Base-by-base conservation (phyloP, 2,113 vertebrate genomes). In the Stegostoma tigrinum region DNA sequence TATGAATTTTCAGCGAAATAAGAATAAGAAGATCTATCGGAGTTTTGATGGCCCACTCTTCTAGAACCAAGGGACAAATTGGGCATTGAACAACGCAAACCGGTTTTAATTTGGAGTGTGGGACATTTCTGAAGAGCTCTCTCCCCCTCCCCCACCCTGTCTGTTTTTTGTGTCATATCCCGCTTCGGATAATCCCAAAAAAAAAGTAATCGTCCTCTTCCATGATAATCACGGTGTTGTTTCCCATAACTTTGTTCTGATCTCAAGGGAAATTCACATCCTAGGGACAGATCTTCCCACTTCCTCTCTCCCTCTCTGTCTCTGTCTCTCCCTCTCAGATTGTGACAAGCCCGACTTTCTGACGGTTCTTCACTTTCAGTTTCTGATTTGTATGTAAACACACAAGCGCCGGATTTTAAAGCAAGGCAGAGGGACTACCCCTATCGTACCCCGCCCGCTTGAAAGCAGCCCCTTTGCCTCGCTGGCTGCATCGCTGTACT, bases 241-340 rank as follows among this genome's bases (percentile, higher is more conserved):
- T 95, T 95, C 93, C 42, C 94, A 95, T 95, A 70, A 95, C 42
- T 7, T 95, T 48, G 42, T 24, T 48, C 42, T 72, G 68, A 72
- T 30, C 94, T 95, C 67, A 70, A 17, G 94, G 94, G 94, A 52
- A 95, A 95, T 95, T 95, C 94, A 95, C 67, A 95, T 72, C 45
- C 94, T 23, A 45, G 67, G 7, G 45, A 52, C 94, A 95, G 14
- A 52, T 45, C 42, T 42, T 38, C 42, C 42, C 85, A 87, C 85
- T 87, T 87, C 85, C 85, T 5, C 42, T 34, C 42, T 48, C 30
- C 45, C 19, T 21, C 64, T 23, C 19, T 93, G 24, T 34, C 61
- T n/a, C 90, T 94, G 34, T 30, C 55, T 64, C 30, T 61, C 89
- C 38, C 34, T 61, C 64, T 17, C 38, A 12, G 42, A 6, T 68